Evolutionary conservation across 2,888 invertebrate genomes (phyloP), one percentile per base, ranked within the genome.

Genomic region (Tuberolachnus salignus): DNA sequence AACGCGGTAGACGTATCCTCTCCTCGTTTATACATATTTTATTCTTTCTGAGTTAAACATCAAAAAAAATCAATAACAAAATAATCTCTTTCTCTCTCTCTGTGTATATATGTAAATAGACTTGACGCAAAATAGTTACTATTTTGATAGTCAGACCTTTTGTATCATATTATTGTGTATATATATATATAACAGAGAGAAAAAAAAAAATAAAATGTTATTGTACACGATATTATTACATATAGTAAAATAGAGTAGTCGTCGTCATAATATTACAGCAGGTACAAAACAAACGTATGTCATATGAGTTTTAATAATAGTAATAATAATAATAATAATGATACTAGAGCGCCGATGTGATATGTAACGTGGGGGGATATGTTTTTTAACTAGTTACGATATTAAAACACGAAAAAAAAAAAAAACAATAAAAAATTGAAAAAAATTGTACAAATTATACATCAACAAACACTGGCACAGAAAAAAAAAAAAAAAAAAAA

Each of bases 271-370:
- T 46, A 19, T 21, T 14, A 9, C 59, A 61, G 57, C 67, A 75
- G 75, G 75, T 75, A 75, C 75, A 67, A 75, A 75, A 75, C 75
- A 75, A 75, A 75, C 57, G 57, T 67, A 66, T 67, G 66, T 55
- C 44, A 75, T 67, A 42, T 23, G 34, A 42, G 42, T 19, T 21
- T 46, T 42, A 67, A 67, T 67, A 49, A 26, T 59, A 26, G 26
- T 59, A 42, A 63, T 66, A 66, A 42, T 69, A 57, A 57, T 55
- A 26, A 42, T 70, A 57, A 74, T 67, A 34, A 67, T 78, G 69
- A 78, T 78, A 69, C 67, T 78, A 78, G 66, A 78, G 67, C 78
- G 78, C 69, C 78, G 78, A 59, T 78, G 69, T 78, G 78, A 78
- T 78, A 78, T 78, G 78, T 78, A 69, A 78, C 69, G 59, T 67